Conservation (phyloP, 2,797 vertebrate species). For the Cyprinodon diabolis region DNA sequence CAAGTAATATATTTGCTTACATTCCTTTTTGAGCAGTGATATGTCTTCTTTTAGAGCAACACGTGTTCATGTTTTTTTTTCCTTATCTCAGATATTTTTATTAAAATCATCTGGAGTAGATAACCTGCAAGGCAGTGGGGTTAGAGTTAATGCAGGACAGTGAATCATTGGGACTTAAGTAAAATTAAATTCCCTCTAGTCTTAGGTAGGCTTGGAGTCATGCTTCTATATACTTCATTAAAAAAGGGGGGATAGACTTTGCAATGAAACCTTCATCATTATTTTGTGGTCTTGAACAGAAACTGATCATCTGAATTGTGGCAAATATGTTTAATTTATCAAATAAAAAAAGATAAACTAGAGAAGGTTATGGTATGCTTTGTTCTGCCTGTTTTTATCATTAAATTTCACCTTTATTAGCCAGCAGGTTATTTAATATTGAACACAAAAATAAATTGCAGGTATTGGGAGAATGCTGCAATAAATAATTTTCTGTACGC, state of each 20-base stretch:
- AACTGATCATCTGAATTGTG: not conserved
- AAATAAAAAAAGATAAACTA: not conserved
- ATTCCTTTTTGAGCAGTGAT: slow-evolving; percentile 50
- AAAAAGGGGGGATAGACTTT: slow-evolving; percentile 31
- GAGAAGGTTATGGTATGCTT: not conserved
- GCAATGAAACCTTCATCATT: slow-evolving; percentile 40
- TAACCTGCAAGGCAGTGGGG: slow-evolving; percentile 39
- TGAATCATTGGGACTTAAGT: slow-evolving; percentile 70
- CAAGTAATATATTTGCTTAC: slow-evolving; percentile 72
- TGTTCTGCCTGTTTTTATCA: not conserved
- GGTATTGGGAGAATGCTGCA: not conserved
- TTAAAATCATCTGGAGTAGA: slow-evolving; percentile 45
- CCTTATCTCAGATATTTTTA: slow-evolving; percentile 49
- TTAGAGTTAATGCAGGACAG: slow-evolving; percentile 52
- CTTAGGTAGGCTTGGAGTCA: slow-evolving; percentile 47
- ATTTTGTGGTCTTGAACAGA: slow-evolving; percentile 28
- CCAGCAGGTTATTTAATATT: not conserved
- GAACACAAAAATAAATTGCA: no score
- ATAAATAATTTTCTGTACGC: not conserved
- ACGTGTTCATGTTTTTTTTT: slow-evolving; percentile 26
- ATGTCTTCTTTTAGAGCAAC: slow-evolving; percentile 31
- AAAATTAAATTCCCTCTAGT: slow-evolving; percentile 62
- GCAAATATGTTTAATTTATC: not conserved
- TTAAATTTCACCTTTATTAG: not conserved
- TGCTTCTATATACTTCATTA: slow-evolving; percentile 34